Conservation (phyloP, 2,113 vertebrate species). For the Arenaria interpres region DNA sequence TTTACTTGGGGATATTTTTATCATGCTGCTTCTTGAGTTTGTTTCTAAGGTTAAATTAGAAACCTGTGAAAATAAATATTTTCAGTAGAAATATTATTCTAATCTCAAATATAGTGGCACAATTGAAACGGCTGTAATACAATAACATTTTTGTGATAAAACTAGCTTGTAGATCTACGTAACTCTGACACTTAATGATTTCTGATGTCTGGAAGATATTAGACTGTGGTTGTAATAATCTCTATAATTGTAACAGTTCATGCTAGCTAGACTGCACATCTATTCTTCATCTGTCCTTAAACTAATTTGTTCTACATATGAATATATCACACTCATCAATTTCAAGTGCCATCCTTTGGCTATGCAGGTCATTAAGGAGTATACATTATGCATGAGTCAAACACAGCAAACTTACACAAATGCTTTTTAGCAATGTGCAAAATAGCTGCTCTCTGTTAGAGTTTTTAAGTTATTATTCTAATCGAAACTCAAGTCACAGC, state of each 20-base stretch:
- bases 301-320: constrained; percentile 75
- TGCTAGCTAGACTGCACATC: constrained; percentile 71
- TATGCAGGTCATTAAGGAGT: constrained; percentile 70
- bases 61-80: constrained; percentile 29
- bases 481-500: constrained; percentile 55
- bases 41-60: constrained; percentile 2
- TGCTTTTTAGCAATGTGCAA: constrained; percentile 56
- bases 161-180: constrained; percentile 5
- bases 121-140: constrained; percentile 29
- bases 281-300: constrained; percentile 79
- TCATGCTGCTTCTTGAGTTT: not conserved
- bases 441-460: constrained; percentile 43
- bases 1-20: not conserved
- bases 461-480: constrained; percentile 32
- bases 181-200: constrained; percentile 58
- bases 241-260: constrained; percentile 73
- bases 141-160: constrained; percentile 46
- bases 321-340: constrained; percentile 80
- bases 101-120: not conserved
- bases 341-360: constrained; percentile 74
- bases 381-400: constrained; percentile 77
- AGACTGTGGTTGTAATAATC: constrained; percentile 70
- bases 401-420: constrained; percentile 60
- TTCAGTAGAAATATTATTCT: not conserved
- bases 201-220: constrained; percentile 69